Base-by-base conservation (phyloP, 2,888 invertebrate species). In the Corythucha ciliata region DNA sequence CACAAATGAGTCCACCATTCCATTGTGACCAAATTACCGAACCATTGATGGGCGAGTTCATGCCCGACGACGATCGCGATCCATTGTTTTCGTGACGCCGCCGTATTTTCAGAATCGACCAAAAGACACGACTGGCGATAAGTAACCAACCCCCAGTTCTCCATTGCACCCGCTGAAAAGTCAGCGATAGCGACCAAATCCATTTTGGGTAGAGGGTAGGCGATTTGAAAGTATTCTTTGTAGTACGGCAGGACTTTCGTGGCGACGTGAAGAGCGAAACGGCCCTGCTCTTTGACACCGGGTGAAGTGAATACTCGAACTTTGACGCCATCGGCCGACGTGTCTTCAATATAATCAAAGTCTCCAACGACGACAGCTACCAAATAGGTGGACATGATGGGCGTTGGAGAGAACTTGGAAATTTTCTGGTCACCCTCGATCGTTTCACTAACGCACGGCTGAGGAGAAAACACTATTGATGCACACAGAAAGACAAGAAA, bases 1-100 rank as follows among this genome's bases (percentile, higher is more conserved):
- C 94, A 96, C 26, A 90, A 71, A 70, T 94, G 88, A 2, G 91
- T 92, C 93, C 93, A 94, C 92, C 92, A 93, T 69, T 92, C 90
- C 93, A 96, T 94, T 21, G 96, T 96, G 1, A 94, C 94, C 39
- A 96, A 75, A 68, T 96, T 94, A 6, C 96, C 97, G 70, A 97
- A 97, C 96, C 97, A 97, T 68, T 94, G 92, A 69, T 96, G 96
- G 3, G 93, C 92, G 44, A 97, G 72, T 68, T 97, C 96, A 69
- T 97, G 96, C 0, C 83, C 83, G 20, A 88, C 84, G 0, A 91
- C 87, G 18, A 92, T 69, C 0, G 93, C 92, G 62, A 93, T 86
- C 71, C 81, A 82, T 65, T 91, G 89, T 61, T 85, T 81, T 45
- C 82, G 76, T 51, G 80, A 79, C 3, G 89, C 79, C 2, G 93